These are phyloP conservation scores for Palythoa grandiflora DNA, from an alignment of 92 coral and sea anemone genomes.

Conservation along the genomic window DNA sequence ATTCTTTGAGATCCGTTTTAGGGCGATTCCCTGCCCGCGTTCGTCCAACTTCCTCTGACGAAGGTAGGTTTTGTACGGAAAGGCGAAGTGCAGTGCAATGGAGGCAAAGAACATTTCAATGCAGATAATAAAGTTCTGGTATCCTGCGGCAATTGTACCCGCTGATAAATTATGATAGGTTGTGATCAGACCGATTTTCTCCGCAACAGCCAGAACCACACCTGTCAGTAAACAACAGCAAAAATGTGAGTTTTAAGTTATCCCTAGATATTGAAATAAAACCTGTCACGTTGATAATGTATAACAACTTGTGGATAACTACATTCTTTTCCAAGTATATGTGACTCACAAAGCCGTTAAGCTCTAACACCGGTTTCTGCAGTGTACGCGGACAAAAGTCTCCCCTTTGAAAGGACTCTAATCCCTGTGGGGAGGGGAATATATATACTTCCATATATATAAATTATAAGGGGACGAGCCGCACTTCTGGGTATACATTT, in stretches of 20 bases:
- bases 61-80: conserved; percentile 91
- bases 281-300: too few relatives aligned
- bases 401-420: too few relatives aligned
- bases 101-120: conserved; percentile 99
- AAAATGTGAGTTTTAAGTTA: not conserved
- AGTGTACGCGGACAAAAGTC: too few relatives aligned
- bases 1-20: conserved; percentile 94
- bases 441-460: too few relatives aligned
- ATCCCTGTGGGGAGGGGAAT: too few relatives aligned
- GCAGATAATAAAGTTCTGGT: conserved; percentile 95
- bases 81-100: conserved; percentile 90
- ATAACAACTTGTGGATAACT: too few relatives aligned
- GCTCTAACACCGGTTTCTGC: too few relatives aligned
- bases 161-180: conserved; percentile 92
- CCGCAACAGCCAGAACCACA: conserved; percentile 89
- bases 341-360: too few relatives aligned
- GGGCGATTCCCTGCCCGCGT: conserved; percentile 94
- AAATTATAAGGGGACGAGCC: too few relatives aligned
- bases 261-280: too few relatives aligned
- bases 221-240: conserved; percentile 51
- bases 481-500: too few relatives aligned
- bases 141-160: conserved; percentile 97
- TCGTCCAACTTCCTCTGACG: conserved; percentile 90
- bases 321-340: too few relatives aligned
- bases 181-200: conserved; percentile 88